phyloP scores from a whole-genome alignment of 1,140 invertebrate species.

The Drosophila azteca region DNA sequence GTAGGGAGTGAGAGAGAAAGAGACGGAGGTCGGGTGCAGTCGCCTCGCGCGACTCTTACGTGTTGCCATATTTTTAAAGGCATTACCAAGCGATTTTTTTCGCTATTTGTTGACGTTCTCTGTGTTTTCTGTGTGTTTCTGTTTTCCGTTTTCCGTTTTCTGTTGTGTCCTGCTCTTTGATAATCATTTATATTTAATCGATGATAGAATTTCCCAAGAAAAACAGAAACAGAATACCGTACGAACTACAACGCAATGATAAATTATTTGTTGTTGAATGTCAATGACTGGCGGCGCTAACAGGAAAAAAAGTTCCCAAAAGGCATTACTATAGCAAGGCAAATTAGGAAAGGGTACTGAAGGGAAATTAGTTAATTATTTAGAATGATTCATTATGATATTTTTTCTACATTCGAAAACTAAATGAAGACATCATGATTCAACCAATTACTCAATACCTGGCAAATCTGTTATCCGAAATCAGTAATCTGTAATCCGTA shows the following conservation, averaged over 20 bases:
- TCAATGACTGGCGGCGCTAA: no score
- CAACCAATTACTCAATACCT: no score
- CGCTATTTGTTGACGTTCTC: constrained; percentile 58
- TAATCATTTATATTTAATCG: constrained; percentile 75
- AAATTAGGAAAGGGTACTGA: no score
- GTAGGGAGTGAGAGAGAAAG: background rate
- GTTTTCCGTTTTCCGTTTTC: constrained; percentile 40
- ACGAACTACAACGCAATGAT: background rate
- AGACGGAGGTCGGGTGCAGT: no score
- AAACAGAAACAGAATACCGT: constrained; percentile 13
- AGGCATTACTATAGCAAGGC: no score
- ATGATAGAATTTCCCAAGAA: constrained; percentile 57
- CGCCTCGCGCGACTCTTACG: constrained; percentile 57
- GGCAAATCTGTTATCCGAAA: no score
- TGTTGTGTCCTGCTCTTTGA: constrained; percentile 28
- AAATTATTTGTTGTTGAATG: constrained; percentile 7
- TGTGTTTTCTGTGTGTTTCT: constrained; percentile 37
- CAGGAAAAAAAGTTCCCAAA: no score
- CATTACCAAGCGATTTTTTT: constrained; percentile 80
- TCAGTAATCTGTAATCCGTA: background rate
- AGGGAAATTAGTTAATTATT: background rate
- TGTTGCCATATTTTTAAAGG: constrained; percentile 83
- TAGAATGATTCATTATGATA: background rate
- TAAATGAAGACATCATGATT: background rate
- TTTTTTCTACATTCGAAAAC: no score